Conservation (phyloP, 2,888 invertebrate species). For the Cyclophora albipunctata region DNA sequence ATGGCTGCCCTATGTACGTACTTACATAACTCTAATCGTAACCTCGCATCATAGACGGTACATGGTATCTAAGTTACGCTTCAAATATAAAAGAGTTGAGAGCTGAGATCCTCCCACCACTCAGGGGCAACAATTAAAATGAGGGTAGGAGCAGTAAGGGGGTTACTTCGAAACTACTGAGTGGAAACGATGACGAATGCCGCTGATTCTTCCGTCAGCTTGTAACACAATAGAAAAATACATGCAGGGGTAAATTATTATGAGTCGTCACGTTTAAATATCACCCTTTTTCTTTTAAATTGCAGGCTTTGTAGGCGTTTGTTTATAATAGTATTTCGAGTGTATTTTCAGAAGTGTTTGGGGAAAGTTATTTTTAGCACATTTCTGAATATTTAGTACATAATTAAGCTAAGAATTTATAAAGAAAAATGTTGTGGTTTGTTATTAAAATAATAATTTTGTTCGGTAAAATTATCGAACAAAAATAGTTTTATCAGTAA, state of each 20-base stretch:
- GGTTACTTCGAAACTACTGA: constrained; percentile 50
- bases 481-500: no score
- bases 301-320: constrained; percentile 2
- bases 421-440: background rate
- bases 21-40: no score
- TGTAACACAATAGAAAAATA: constrained; percentile 45
- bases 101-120: constrained; percentile 66
- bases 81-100: constrained; percentile 56
- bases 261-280: constrained; percentile 33
- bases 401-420: background rate
- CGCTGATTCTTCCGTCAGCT: constrained; percentile 30
- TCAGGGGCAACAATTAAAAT: constrained; percentile 69
- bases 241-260: constrained; percentile 57
- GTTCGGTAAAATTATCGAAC: no score
- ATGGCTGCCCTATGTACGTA: no score
- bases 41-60: no score
- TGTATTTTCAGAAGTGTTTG: no score
- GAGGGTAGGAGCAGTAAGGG: constrained; percentile 48
- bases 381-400: background rate
- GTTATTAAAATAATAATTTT: no score
- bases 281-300: constrained; percentile 9
- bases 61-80: constrained; percentile 24
- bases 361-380: no score
- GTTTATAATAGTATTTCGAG: constrained; percentile 5
- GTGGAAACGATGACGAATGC: constrained; percentile 55